phyloP scores from a whole-genome alignment of 2,113 vertebrate genomes.

The Haliaeetus leucogaster region DNA sequence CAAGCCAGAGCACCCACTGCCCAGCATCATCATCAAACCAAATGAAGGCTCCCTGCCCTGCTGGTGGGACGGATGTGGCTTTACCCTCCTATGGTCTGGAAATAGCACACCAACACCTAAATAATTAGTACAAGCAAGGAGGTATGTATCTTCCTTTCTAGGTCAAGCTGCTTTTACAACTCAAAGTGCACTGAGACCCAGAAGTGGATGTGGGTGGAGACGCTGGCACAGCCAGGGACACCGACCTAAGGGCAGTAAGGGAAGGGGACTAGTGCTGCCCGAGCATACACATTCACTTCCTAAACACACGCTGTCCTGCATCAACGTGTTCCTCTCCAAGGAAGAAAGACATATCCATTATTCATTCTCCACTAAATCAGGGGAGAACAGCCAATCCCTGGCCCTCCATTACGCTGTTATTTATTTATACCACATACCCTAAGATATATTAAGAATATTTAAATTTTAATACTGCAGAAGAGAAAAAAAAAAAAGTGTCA shows the following conservation, averaged over 20 bases:
- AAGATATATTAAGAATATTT: conserved; percentile 65
- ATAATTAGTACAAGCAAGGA: neutral
- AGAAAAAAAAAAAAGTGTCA: neutral
- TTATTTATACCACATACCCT: conserved; percentile 62
- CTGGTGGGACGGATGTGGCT: neutral
- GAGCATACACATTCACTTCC: neutral
- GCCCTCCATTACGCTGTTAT: conserved; percentile 45
- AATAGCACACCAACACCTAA: conserved; percentile 13
- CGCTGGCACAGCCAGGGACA: neutral
- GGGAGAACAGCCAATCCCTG: conserved; percentile 31
- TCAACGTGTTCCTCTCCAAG: neutral
- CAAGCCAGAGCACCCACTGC: accelerated
- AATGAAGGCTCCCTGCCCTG: accelerated
- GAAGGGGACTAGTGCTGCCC: neutral
- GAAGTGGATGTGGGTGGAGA: accelerated
- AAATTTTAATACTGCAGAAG: conserved; percentile 53
- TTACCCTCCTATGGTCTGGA: neutral
- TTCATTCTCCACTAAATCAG: conserved; percentile 4
- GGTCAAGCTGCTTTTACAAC: conserved; percentile 35
- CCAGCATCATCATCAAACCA: neutral
- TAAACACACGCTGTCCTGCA: neutral
- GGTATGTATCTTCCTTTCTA: conserved; percentile 8
- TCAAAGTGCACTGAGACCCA: neutral
- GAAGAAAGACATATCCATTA: neutral
- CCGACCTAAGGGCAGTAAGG: neutral